Conservation (phyloP, 2,888 invertebrate species). For the Hydroisotoma schaefferi region DNA sequence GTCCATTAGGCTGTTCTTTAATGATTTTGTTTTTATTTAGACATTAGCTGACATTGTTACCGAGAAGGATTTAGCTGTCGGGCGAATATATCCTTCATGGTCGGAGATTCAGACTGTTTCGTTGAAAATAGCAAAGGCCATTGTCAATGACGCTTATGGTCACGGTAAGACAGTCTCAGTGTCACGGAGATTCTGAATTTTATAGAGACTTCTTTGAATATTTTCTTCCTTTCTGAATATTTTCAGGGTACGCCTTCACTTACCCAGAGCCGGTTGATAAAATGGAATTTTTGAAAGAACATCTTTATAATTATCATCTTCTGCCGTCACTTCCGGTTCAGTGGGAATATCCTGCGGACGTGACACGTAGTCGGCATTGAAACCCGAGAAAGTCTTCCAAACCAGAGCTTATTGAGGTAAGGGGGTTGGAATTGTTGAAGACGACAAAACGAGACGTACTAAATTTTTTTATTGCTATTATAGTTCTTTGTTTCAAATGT, state of each 20-base stretch:
- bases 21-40: slow-evolving; percentile 53
- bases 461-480: no score
- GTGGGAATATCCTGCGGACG: slow-evolving; percentile 24
- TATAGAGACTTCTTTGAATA: background rate
- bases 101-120: slow-evolving; percentile 80
- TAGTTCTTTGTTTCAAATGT: no score
- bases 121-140: slow-evolving; percentile 78
- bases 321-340: slow-evolving; percentile 50
- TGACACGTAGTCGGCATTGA: background rate
- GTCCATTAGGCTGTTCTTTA: no score
- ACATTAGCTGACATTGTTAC: slow-evolving; percentile 79
- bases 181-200: no score
- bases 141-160: slow-evolving; percentile 84
- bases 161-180: slow-evolving; percentile 60
- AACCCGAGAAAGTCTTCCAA: no score
- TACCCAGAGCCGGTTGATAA: slow-evolving; percentile 71
- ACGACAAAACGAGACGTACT: no score
- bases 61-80: slow-evolving; percentile 72
- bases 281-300: slow-evolving; percentile 70
- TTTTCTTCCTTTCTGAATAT: no score
- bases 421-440: no score
- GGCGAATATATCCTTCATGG: slow-evolving; percentile 91
- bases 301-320: slow-evolving; percentile 71
- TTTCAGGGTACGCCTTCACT: slow-evolving; percentile 70
- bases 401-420: no score